Evolutionary conservation across 2,888 invertebrate genomes (phyloP).

Genomic region (Halictus quadricinctus): DNA sequence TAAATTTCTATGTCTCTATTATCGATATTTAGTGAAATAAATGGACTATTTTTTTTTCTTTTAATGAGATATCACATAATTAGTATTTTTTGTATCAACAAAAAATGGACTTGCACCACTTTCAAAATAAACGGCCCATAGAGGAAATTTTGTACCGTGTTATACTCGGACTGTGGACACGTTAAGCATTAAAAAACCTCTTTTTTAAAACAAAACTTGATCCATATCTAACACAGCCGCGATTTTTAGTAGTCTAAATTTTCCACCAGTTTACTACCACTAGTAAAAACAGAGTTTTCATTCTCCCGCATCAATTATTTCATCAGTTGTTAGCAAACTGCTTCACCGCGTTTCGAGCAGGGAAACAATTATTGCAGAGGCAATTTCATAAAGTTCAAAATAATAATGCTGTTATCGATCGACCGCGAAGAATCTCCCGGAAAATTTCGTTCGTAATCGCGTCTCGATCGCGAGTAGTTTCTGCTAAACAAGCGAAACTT

Average conservation of each 20-base stretch:
- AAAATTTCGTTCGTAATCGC: conserved; percentile 22
- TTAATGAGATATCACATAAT: too few relatives aligned
- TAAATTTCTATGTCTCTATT: too few relatives aligned
- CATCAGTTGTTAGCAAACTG: not conserved
- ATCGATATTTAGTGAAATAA: too few relatives aligned
- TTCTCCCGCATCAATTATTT: not conserved
- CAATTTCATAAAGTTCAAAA: conserved; percentile 15
- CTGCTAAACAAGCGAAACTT: conserved; percentile 40
- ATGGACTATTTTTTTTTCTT: too few relatives aligned
- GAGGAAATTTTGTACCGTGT: too few relatives aligned
- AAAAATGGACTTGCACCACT: too few relatives aligned
- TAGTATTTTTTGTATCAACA: too few relatives aligned
- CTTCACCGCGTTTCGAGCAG: not conserved
- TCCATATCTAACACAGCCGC: not conserved
- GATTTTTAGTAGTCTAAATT: not conserved
- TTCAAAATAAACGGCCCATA: too few relatives aligned
- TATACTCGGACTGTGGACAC: too few relatives aligned
- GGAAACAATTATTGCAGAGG: not conserved
- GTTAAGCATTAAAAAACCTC: not conserved
- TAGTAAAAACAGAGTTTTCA: not conserved
- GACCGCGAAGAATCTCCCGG: conserved; percentile 18
- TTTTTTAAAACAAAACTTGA: not conserved
- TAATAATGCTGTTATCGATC: conserved; percentile 1
- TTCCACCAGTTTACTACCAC: not conserved
- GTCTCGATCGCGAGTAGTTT: conserved; percentile 38